Evolutionary conservation across 2,888 invertebrate species (phyloP), one percentile per base, ranked within the genome.

Genomic region (Periphyllus acericola): DNA sequence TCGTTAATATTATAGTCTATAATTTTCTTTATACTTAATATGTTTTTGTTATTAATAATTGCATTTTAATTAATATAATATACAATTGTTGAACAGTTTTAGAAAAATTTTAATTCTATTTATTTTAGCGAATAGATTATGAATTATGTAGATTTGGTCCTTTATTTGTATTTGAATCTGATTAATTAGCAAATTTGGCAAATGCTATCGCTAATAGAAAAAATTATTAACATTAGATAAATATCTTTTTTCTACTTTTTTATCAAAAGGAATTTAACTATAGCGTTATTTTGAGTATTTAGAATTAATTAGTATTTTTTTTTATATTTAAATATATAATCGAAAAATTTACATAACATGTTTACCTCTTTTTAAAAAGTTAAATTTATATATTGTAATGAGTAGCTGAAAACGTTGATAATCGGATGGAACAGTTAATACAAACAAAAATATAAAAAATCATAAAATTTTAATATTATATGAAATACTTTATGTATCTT

Each of bases 231-330:
- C 25, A 74, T 55, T 79, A 85, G 71, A 72, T 34, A 40, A 66
- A 55, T 72, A 60, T 86, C 72, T 86, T 86, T 86, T 86, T 86
- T 86, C 86, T 86, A 86, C 86, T 86, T 86, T 86, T 86, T 86
- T 86, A 86, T 86, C 60, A 60, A 80, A 86, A 34, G 29, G n/a
- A 80, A 86, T 75, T 60, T 71, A 40, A 60, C 9, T 79, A 78
- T 82, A 86, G 80, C 17, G 80, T 86, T 86, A 86, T 86, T 86
- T 86, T 71, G 68, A 79, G 52, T 86, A 80, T 36, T 79, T 86
- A 86, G 55, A 1, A 32, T 86, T 86, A 21, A 86, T 86, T 79
- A 86, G 78, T 79, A 32, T 29, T 85, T 71, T 74, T 55, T 75
- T 71, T 68, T 72, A 25, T 71, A 32, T 72, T 40, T 68, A 68